phyloP scores from a whole-genome alignment of 2,888 invertebrate species.

The Willowsia nigromaculata region DNA sequence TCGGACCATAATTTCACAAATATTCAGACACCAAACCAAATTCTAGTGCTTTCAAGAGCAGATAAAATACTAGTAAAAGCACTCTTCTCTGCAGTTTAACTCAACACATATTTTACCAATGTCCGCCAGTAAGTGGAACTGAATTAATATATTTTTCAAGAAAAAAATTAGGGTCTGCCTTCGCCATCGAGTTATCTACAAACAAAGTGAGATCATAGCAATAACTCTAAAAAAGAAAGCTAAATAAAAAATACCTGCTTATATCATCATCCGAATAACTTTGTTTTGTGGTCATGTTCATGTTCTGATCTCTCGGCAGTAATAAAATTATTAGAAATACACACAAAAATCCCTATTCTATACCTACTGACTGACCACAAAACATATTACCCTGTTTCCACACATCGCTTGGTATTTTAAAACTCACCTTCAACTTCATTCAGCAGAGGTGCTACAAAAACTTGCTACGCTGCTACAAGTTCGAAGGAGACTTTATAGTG shows the following conservation, averaged over 20 bases:
- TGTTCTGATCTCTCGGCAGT: not conserved
- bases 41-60: not conserved
- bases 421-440: slow-evolving; percentile 46
- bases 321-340: slow-evolving; percentile 47
- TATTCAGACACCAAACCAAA: slow-evolving; percentile 16
- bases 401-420: slow-evolving; percentile 52
- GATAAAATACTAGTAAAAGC: not conserved
- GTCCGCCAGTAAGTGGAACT: not conserved
- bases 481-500: slow-evolving; percentile 4
- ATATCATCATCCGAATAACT: not conserved
- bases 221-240: not conserved
- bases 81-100: not conserved
- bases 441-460: slow-evolving; percentile 42
- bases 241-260: not conserved
- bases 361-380: slow-evolving; percentile 57
- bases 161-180: not conserved
- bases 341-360: slow-evolving; percentile 8
- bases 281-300: not conserved
- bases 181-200: not conserved
- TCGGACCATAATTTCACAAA: not conserved
- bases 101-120: not conserved
- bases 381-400: slow-evolving; percentile 70
- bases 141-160: not conserved
- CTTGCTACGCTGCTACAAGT: slow-evolving; percentile 27
- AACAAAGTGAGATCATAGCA: not conserved